phyloP scores from a whole-genome alignment of 1,140 invertebrate genomes.

The Leptinotarsa texana region DNA sequence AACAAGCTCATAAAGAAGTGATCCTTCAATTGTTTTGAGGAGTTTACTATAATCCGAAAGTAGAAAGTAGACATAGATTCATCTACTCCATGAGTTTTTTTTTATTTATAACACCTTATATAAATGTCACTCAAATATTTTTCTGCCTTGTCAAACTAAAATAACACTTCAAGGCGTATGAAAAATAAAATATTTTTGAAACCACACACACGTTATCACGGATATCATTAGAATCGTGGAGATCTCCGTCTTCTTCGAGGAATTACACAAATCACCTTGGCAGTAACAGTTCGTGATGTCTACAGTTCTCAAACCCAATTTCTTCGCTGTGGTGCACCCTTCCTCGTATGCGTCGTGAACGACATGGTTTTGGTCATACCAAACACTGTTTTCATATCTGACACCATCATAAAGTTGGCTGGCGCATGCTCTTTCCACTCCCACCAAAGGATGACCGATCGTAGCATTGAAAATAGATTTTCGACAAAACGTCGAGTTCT shows the following conservation, averaged over 20 bases:
- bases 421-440: conserved; percentile 20
- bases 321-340: neutral
- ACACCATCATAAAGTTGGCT: neutral
- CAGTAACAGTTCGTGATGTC: conserved; percentile 15
- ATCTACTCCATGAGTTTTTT: too few species aligned
- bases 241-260: neutral
- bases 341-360: conserved; percentile 11
- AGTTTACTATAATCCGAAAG: too few species aligned
- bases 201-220: too few species aligned
- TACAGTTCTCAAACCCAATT: conserved; percentile 5
- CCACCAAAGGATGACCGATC: neutral
- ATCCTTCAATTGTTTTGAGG: too few species aligned
- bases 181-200: too few species aligned
- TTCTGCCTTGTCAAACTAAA: too few species aligned
- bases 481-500: conserved; percentile 20
- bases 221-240: too few species aligned
- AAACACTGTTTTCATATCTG: neutral
- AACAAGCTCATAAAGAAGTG: too few species aligned
- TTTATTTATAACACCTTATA: too few species aligned
- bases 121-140: too few species aligned
- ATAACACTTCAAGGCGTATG: too few species aligned
- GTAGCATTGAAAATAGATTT: neutral
- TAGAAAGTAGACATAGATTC: too few species aligned
- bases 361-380: neutral
- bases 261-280: conserved; percentile 19